Conservation (phyloP, 2,797 vertebrate genomes). For the Sylvia borin region DNA sequence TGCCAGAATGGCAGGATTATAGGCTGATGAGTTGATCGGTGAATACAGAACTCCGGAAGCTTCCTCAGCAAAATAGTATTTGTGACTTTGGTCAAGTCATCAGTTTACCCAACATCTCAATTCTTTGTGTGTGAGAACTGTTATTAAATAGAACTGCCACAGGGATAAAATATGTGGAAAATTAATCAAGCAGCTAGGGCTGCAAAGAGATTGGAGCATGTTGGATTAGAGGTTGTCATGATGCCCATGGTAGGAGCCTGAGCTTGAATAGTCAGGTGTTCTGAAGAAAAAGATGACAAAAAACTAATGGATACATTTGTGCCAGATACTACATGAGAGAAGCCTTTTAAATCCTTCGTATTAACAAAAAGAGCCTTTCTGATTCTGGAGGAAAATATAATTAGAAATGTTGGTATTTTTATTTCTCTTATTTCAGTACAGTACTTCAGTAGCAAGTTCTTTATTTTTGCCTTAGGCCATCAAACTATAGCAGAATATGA, state of each 20-base stretch:
- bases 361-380: neutral
- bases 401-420: neutral
- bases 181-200: neutral
- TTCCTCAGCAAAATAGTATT: neutral
- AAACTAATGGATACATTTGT: neutral
- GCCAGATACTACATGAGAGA: rapidly evolving
- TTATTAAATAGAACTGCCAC: neutral
- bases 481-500: neutral
- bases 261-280: neutral
- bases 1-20: neutral
- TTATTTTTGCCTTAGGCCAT: neutral
- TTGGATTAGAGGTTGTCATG: neutral
- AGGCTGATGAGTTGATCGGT: neutral
- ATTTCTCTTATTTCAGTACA: neutral
- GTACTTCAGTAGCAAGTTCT: neutral
- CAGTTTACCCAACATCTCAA: neutral
- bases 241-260: neutral
- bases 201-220: neutral
- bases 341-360: neutral
- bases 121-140: neutral
- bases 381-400: neutral
- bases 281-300: neutral
- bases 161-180: neutral
- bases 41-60: neutral
- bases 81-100: neutral